Base-by-base conservation (phyloP, 2,113 vertebrate species). In the Origma solitaria region DNA sequence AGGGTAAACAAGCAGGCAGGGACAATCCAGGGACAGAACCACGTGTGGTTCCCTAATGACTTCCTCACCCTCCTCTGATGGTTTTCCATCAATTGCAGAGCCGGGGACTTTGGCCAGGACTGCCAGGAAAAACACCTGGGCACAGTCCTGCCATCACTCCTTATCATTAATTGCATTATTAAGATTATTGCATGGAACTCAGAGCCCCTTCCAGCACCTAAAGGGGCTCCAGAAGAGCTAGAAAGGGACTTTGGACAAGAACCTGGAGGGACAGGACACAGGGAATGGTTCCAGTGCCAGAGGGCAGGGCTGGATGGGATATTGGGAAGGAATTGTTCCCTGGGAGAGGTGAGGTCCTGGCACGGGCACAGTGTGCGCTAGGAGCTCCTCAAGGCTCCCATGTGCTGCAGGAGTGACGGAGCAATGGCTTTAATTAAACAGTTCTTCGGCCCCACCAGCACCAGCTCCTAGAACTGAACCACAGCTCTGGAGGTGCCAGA, bases 41-140 rank as follows among this genome's bases (percentile, higher is more conserved):
- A 37, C 0, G 0, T 0, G 0, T 0, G 0, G 45, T 9, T 38
- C 56, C 65, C 61, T 23, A 38, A 58, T 4, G 18, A 64, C 33
- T 66, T 35, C 79, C 77, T 40, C 2, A 5, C 20, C 72, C 7
- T 72, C 50, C 93, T 54, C 56, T 23, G 22, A 25, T 0, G 10
- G 28, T 9, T 40, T n/a, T 23, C 1, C 35, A 58, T 3, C 0
- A 0, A 9, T 16, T 60, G 44, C 2, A 23, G 56, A 15, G n/a
- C 16, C 0, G 0, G 31, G n/a, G 2, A 19, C 21, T 15, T 21
- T 0, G 0, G 9, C 23, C 75, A 11, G 38, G 4, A 42, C 38
- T 11, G 14, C 27, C 44, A 40, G 61, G 13, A 33, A 24, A 60
- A 50, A 5, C 44, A 42, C 44, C 15, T 3, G 72, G 85, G 66